These are phyloP conservation scores for Masnerella sp. DNA, from an alignment of 2,888 invertebrate species.

Conservation along the genomic window DNA sequence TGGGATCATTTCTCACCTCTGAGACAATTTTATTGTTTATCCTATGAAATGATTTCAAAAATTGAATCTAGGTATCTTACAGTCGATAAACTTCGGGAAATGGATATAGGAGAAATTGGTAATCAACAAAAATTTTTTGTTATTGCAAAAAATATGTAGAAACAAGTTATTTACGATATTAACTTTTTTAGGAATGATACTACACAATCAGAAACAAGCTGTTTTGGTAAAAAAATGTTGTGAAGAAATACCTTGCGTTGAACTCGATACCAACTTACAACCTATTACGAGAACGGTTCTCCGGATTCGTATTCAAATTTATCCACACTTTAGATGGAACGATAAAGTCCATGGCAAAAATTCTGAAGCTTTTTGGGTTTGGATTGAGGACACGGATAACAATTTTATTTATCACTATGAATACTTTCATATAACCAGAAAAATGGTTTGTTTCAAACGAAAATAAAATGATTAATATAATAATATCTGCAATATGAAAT, in stretches of 20 bases:
- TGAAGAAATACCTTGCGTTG: constrained; percentile 89
- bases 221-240: constrained; percentile 89
- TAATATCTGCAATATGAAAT: too few species aligned
- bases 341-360: constrained; percentile 92
- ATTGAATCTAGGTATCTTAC: constrained; percentile 88
- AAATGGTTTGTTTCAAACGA: constrained; percentile 83
- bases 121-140: constrained; percentile 7
- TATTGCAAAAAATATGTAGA: not conserved
- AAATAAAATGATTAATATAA: too few species aligned
- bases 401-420: constrained; percentile 98
- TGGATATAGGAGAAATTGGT: constrained; percentile 93
- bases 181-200: constrained; percentile 80
- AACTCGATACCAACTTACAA: constrained; percentile 90
- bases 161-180: not conserved
- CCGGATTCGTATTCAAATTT: constrained; percentile 88
- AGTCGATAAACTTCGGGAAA: constrained; percentile 89
- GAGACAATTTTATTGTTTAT: constrained; percentile 88
- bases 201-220: constrained; percentile 88
- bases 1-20: constrained; percentile 94
- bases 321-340: constrained; percentile 89
- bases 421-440: constrained; percentile 89
- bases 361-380: constrained; percentile 96
- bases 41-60: constrained; percentile 88
- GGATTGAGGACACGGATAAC: constrained; percentile 97
- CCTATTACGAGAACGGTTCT: constrained; percentile 97